A percentile compares a stretch with the other conserved stretches of the same genome.
Conservation (phyloP, 1,140 invertebrate genomes). For the Luehdorfia chinensis region DNA sequence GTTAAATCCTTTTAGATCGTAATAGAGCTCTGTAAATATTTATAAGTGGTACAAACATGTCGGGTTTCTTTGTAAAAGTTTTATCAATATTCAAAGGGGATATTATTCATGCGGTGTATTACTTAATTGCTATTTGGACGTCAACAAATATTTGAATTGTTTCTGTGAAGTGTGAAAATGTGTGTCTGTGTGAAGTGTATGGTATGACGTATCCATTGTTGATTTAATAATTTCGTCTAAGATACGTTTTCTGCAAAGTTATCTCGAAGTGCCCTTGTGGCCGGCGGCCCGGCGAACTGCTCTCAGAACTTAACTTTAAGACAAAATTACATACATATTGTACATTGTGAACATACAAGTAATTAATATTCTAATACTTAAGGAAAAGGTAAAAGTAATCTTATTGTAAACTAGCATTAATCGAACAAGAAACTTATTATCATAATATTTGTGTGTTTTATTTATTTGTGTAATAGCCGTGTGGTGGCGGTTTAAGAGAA, state of each 20-base stretch:
- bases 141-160: not conserved
- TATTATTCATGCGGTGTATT: not conserved
- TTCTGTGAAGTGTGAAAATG: not conserved
- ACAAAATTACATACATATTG: constrained; percentile 62
- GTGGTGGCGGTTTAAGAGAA: too few species aligned
- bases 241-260: constrained; percentile 40
- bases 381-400: constrained; percentile 69
- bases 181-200: constrained; percentile 21
- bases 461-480: constrained; percentile 26
- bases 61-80: constrained; percentile 9
- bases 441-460: constrained; percentile 69
- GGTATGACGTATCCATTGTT: constrained; percentile 20
- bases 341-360: constrained; percentile 75
- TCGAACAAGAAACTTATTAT: constrained; percentile 76
- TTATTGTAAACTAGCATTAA: constrained; percentile 75
- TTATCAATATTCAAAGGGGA: constrained; percentile 6
- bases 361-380: constrained; percentile 62
- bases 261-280: constrained; percentile 68
- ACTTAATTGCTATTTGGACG: not conserved
- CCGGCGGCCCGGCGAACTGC: constrained; percentile 66
- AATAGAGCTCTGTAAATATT: constrained; percentile 12
- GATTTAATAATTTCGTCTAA: constrained; percentile 25
- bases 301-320: constrained; percentile 64
- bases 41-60: constrained; percentile 1
- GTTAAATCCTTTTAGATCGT: constrained; percentile 12